Percentiles rank a stretch among this genome's conserved stretches.
phyloP scores from a whole-genome alignment of 2,113 vertebrate genomes.

The Vidua chalybeata region DNA sequence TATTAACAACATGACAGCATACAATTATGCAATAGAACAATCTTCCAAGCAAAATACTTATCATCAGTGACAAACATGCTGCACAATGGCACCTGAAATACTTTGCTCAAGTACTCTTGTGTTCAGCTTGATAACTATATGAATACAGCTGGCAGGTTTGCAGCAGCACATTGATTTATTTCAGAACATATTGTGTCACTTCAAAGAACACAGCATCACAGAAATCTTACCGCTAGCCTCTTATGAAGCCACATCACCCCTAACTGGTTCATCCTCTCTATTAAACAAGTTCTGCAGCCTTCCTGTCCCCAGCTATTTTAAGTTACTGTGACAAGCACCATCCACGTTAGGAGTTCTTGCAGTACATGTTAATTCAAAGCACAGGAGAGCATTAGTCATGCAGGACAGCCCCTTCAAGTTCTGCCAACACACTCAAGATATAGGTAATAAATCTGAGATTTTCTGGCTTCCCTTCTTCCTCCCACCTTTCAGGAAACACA shows the following conservation, averaged over 20 bases:
- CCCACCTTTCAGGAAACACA: conserved; percentile 31
- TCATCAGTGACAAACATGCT: background rate
- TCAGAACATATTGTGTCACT: background rate
- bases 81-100: background rate
- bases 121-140: background rate
- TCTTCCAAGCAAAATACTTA: background rate
- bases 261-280: background rate
- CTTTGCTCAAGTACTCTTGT: background rate
- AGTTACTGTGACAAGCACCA: background rate
- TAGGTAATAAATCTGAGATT: background rate
- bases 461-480: conserved; percentile 4
- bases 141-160: background rate
- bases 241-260: background rate
- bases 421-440: background rate
- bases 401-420: background rate
- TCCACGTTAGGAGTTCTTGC: background rate
- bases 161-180: background rate
- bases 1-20: background rate
- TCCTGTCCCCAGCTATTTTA: background rate
- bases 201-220: background rate
- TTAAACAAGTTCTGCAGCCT: background rate
- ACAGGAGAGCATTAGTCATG: conserved; percentile 1
- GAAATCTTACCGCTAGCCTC: background rate
- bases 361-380: conserved; percentile 4
- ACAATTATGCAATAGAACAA: background rate